Evolutionary conservation across 2,888 invertebrate species (phyloP).

Genomic region (Charanyca ferruginea): DNA sequence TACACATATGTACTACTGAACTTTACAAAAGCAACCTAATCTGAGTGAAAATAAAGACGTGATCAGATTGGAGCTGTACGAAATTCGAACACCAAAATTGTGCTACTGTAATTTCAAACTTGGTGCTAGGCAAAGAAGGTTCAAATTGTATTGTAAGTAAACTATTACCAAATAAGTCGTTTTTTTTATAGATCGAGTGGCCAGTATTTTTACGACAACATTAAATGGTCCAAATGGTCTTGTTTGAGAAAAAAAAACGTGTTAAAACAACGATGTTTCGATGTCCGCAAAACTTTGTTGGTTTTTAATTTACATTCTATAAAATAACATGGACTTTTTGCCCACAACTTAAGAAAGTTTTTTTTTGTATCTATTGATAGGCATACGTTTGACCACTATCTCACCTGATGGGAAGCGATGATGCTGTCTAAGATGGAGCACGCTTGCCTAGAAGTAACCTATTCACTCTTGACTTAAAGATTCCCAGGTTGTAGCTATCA

Average conservation of each 20-base stretch:
- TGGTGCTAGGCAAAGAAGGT: background rate
- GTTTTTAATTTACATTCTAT: slow-evolving; percentile 22
- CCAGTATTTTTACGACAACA: slow-evolving; percentile 49
- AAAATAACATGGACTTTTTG: background rate
- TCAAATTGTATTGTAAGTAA: slow-evolving; percentile 14
- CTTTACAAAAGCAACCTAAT: slow-evolving; percentile 42
- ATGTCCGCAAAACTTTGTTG: slow-evolving; percentile 33
- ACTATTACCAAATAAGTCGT: slow-evolving; percentile 48
- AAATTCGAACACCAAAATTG: slow-evolving; percentile 17
- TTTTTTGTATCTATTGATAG: too few species aligned
- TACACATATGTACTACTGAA: slow-evolving; percentile 5
- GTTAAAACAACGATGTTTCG: slow-evolving; percentile 41
- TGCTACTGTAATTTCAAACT: slow-evolving; percentile 19
- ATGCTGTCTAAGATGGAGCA: too few species aligned
- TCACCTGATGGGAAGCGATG: too few species aligned
- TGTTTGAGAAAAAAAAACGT: slow-evolving; percentile 47
- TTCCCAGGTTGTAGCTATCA: too few species aligned
- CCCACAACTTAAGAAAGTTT: too few species aligned
- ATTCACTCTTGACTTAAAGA: too few species aligned
- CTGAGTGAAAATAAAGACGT: background rate
- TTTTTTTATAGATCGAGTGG: slow-evolving; percentile 48
- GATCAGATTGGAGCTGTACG: slow-evolving; percentile 18
- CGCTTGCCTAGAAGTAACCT: too few species aligned
- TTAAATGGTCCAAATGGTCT: slow-evolving; percentile 47
- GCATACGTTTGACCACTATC: too few species aligned